Evolutionary conservation across 2,113 vertebrate genomes (phyloP).

Genomic region (Hiodon tergisus): DNA sequence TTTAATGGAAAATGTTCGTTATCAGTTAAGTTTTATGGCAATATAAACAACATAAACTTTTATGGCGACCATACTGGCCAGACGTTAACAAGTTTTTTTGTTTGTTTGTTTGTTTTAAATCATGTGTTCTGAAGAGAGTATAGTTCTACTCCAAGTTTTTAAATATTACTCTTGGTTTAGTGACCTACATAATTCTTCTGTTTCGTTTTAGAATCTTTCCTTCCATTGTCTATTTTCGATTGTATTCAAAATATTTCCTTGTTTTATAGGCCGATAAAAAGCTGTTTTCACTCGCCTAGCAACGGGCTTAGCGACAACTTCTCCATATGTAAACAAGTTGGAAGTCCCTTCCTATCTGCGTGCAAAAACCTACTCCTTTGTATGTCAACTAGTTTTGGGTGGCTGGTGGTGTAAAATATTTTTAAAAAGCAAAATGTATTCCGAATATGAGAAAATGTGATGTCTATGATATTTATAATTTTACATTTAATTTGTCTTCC

Average conservation of each 20-base stretch:
- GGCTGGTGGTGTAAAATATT: no score
- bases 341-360: no score
- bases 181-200: background rate
- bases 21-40: conserved; percentile 7
- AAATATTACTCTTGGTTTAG: background rate
- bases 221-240: background rate
- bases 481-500: no score
- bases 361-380: no score
- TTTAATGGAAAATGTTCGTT: background rate
- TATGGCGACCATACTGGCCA: background rate
- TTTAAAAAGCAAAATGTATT: no score
- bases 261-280: background rate
- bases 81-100: background rate
- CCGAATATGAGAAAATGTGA: no score
- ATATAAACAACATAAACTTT: conserved; percentile 12
- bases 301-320: no score
- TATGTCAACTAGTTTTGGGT: no score
- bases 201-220: background rate
- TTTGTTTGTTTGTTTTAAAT: background rate
- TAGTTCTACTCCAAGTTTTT: background rate
- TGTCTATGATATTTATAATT: no score
- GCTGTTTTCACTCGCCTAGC: background rate
- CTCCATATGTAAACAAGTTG: no score
- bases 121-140: background rate
- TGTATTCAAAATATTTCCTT: background rate